Percentiles rank a stretch among this genome's conserved stretches.
phyloP scores from a whole-genome alignment of 2,113 vertebrate genomes.

The Axis porcinus region DNA sequence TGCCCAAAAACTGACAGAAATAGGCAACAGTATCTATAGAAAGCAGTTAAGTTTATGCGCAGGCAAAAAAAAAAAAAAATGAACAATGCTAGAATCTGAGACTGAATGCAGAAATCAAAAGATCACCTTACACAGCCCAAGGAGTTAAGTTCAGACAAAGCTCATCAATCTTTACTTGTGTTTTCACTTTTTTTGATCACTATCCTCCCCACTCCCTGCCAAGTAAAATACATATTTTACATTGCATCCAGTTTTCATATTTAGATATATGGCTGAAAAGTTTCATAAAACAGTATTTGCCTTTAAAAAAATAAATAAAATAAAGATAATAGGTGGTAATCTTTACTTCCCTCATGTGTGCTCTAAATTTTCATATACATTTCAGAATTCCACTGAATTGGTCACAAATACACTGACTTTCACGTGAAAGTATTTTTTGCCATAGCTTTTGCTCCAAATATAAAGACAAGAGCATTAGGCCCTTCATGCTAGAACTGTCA shows the following conservation, averaged over 20 bases:
- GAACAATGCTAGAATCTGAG: not conserved
- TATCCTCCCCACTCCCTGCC: not conserved
- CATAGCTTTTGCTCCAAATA: not conserved
- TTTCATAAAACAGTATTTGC: not conserved
- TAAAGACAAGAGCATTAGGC: not conserved
- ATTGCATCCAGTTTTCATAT: not conserved
- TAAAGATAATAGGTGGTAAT: not conserved
- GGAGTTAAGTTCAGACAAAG: not conserved
- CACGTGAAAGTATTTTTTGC: not conserved
- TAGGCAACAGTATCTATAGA: not conserved
- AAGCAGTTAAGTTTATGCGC: not conserved
- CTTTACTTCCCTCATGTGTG: not conserved
- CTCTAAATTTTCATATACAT: not conserved
- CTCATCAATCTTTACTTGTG: not conserved
- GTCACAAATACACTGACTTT: not conserved
- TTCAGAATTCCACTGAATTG: not conserved
- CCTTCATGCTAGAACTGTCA: not conserved
- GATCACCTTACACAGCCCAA: not conserved
- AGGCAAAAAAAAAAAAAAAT: not conserved
- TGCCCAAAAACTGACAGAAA: slow-evolving; percentile 13
- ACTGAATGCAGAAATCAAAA: not conserved
- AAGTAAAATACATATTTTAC: not conserved
- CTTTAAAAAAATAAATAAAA: no score
- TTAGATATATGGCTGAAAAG: not conserved
- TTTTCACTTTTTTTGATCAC: not conserved